Evolutionary conservation across 2,113 vertebrate genomes (phyloP), one percentile per base, ranked within the genome.

Genomic region (Limnothrissa miodon): DNA sequence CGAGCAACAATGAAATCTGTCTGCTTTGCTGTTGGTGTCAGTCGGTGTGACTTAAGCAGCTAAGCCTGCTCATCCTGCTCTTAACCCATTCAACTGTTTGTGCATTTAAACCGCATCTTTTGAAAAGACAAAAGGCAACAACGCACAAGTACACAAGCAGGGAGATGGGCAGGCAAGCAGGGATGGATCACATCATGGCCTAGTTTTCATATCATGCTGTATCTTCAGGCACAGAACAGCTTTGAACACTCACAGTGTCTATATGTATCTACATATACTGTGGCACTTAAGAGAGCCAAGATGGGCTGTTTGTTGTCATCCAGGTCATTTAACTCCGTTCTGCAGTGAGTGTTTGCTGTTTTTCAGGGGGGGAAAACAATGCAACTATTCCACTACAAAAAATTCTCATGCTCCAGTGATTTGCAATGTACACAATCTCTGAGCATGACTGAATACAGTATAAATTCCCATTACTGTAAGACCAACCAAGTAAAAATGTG

Each of bases 31-130:
- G 90, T 91, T 88, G 90, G 87, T 91, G 92, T 91, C 88, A 92
- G 91, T 85, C 81, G 48, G 86, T 90, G 83, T 89, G 88, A 90
- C 90, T 87, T 90, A 92, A 94, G 91, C 90, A 92, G 89, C 90
- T 92, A 92, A 88, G 87, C 88, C 89, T 92, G 89, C 89, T 93
- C 92, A 92, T 90, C 91, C 90, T 86, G 89, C 93, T 93, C 87
- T 88, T 93, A 92, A 92, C 93, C 93, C 91, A 92, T 93, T 94
- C 93, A 94, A 93, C 93, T 92, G 91, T 92, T 92, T 92, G 89
- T 90, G 88, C 89, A 84, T 92, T 92, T 91, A 92, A 92, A 13
- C 11, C 13, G 59, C 59, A 42, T 66, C 42, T 83, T 53, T 51
- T n/a, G n/a, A n/a, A 21, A 56, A 36, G 23, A 9, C 25, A 6